Percentiles rank a stretch among this genome's conserved stretches.
Evolutionary conservation across 2,797 vertebrate genomes (phyloP).

Genomic region (Antrozous pallidus): DNA sequence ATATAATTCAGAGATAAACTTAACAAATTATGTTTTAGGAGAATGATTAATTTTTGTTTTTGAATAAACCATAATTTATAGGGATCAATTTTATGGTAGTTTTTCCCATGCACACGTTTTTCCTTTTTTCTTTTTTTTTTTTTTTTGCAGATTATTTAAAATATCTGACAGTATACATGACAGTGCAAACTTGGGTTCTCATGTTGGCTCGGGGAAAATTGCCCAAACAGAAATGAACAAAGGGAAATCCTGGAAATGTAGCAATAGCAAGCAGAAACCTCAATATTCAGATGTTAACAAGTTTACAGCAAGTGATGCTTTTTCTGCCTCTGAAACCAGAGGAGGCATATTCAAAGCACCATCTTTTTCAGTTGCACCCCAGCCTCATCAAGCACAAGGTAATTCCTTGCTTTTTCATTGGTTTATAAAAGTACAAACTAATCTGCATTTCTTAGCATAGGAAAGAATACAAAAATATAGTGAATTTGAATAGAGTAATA

Average conservation of each 20-base stretch:
- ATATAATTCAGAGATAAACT: neutral
- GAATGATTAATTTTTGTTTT: constrained; percentile 20
- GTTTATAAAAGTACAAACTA: constrained; percentile 47
- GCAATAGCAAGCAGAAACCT: constrained; percentile 46
- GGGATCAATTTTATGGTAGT: neutral
- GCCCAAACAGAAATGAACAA: constrained; percentile 68
- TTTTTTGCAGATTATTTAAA: constrained; percentile 84
- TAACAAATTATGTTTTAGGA: constrained; percentile 27
- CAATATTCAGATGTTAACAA: constrained; percentile 71
- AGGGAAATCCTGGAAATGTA: constrained; percentile 64
- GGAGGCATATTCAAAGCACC: constrained; percentile 66
- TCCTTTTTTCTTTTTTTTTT: neutral
- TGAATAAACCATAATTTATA: constrained; percentile 24
- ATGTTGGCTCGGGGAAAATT: constrained; percentile 58
- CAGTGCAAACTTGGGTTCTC: constrained; percentile 46
- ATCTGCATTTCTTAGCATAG: constrained; percentile 22
- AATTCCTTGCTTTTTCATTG: constrained; percentile 68
- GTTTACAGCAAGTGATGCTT: constrained; percentile 52
- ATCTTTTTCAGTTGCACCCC: constrained; percentile 72
- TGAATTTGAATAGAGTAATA: constrained; percentile 5
- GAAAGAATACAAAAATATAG: constrained; percentile 30
- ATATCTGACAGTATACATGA: constrained; percentile 54
- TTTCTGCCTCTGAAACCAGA: constrained; percentile 69
- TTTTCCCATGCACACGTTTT: constrained; percentile 1
- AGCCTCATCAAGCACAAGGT: constrained; percentile 79